Evolutionary conservation across 2,888 invertebrate genomes (phyloP), one percentile per base, ranked within the genome.

Genomic region (Ennomos quercinarius): DNA sequence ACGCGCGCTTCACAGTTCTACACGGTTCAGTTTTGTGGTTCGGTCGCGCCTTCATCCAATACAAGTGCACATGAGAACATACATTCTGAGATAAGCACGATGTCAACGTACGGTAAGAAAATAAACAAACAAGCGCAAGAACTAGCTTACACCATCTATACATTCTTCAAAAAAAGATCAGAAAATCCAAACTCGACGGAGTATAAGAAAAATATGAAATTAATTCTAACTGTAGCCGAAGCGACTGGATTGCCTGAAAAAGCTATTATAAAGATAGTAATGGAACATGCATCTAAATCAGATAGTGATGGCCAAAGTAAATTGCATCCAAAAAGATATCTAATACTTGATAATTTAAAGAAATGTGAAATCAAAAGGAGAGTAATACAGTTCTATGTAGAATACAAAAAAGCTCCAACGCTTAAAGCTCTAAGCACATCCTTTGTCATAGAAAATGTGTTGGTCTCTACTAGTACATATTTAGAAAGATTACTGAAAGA

Each of bases 111-210:
- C 43, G 55, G 55, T 48, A 55, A 55, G 38, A 48, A 42, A 43
- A 11, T 55, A 46, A 43, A 48, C 12, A 55, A 43, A 12, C 55
- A 55, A 55, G 42, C 55, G 11, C 46, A 41, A 34, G 48, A 55
- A 3, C 34, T 48, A 4, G 43, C 48, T 9, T 48, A 48, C 13
- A 37, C 42, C 9, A 39, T 55, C 2, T 55, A 55, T 39, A 43
- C 37, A 38, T 48, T 37, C 43, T 55, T 55, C 27, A 55, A 55
- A 34, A 38, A 38, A 55, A 42, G 27, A 48, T 27, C 13, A 8
- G 55, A 55, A 48, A n/a, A 48, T 13, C 48, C 48, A 5, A 43
- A 48, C 12, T 42, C 48, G 12, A 48, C 55, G 9, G 55, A 55
- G 40, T 55, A 55, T 11, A 42, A 55, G 13, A 27, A 43, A 5